These are phyloP conservation scores for Ametastegia equiseti DNA, from an alignment of 2,888 invertebrate genomes.

Conservation along the genomic window DNA sequence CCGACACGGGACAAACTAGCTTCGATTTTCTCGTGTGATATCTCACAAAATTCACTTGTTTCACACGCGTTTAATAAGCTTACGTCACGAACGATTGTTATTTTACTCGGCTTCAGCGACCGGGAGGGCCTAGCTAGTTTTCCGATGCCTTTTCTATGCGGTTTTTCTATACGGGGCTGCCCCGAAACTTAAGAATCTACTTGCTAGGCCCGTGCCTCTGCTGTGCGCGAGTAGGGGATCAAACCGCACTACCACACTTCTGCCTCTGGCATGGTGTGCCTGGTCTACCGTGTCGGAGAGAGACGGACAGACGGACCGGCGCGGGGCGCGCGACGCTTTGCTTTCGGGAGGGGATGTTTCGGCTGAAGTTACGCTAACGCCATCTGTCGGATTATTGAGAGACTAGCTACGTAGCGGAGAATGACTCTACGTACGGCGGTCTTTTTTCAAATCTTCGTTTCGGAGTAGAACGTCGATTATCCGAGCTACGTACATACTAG, in stretches of 20 bases:
- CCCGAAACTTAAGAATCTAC: conserved; percentile 41
- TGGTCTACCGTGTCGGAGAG: conserved; percentile 17
- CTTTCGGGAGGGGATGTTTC: conserved; percentile 11
- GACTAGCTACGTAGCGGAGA: not conserved
- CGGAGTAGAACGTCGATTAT: too few species aligned
- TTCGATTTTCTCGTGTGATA: conserved; percentile 48
- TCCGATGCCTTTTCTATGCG: not conserved
- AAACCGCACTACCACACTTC: conserved; percentile 49
- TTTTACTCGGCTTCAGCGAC: not conserved
- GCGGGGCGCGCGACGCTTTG: conserved; percentile 7
- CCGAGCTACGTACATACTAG: too few species aligned
- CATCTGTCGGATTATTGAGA: conserved; percentile 10
- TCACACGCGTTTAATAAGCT: conserved; percentile 43
- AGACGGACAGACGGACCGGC: conserved; percentile 14
- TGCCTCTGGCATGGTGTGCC: conserved; percentile 30
- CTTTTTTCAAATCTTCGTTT: not conserved
- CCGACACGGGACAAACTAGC: conserved; percentile 58
- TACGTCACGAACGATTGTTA: not conserved
- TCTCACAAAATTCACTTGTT: conserved; percentile 55
- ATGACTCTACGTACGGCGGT: not conserved
- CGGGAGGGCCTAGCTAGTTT: not conserved
- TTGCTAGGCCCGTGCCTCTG: conserved; percentile 50
- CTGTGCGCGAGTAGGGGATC: conserved; percentile 53
- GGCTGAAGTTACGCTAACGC: not conserved
- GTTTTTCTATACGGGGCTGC: conserved; percentile 43